Evolutionary conservation across 2,888 invertebrate species (phyloP).

Genomic region (Aelia acuminata): DNA sequence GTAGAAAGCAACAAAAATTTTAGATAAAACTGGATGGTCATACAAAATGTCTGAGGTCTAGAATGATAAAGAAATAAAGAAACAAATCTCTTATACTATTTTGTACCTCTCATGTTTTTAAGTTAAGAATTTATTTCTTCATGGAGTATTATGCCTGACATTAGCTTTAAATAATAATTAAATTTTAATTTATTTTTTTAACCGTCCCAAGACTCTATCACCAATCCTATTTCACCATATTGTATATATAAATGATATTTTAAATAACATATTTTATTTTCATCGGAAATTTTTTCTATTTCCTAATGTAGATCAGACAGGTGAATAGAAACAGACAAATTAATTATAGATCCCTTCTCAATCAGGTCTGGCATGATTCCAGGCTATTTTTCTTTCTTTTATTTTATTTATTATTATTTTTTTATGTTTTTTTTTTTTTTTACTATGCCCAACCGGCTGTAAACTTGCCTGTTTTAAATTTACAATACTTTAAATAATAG

Average conservation of each 20-base stretch:
- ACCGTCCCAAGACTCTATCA: too few species aligned
- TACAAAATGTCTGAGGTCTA: too few species aligned
- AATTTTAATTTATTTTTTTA: too few species aligned
- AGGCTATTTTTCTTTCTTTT: constrained; percentile 21
- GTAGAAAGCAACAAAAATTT: too few species aligned
- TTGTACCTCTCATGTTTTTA: background rate
- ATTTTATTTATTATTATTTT: background rate
- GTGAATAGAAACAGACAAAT: constrained; percentile 39
- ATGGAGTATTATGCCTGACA: background rate
- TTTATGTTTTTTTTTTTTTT: background rate
- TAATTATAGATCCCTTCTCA: constrained; percentile 45
- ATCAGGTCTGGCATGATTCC: constrained; percentile 37
- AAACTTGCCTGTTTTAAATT: background rate
- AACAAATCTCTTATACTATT: background rate
- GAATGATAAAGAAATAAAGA: background rate
- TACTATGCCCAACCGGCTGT: background rate
- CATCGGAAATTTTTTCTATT: background rate
- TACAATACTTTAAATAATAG: background rate
- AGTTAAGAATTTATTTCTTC: background rate
- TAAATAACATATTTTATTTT: constrained; percentile 1
- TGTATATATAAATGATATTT: background rate
- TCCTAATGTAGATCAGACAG: constrained; percentile 7
- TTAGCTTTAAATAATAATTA: background rate
- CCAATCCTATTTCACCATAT: too few species aligned
- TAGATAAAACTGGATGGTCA: too few species aligned